A percentile compares a stretch with the other conserved stretches of the same genome.
These are phyloP conservation scores for Kradibia gibbosae DNA, from an alignment of 1,140 invertebrate species.

Conservation along the genomic window DNA sequence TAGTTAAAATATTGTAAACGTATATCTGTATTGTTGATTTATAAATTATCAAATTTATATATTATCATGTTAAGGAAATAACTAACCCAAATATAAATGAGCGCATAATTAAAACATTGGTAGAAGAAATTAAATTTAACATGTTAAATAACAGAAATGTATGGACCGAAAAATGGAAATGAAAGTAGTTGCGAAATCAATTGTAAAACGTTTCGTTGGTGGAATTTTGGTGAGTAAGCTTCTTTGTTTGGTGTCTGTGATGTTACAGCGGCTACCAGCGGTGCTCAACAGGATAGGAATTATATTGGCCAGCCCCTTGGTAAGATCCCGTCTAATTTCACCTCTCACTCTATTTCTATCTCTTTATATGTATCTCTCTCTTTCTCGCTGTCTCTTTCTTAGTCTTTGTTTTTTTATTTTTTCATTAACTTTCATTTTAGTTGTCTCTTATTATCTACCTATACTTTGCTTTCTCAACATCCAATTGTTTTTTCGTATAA, in stretches of 20 bases:
- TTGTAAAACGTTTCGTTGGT: slow-evolving; percentile 67
- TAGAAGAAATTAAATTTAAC: background rate
- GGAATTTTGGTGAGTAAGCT: slow-evolving; percentile 72
- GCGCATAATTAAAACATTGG: background rate
- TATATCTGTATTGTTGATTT: too few species aligned
- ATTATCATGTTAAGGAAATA: too few species aligned
- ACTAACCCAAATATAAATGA: too few species aligned
- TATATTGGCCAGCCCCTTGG: slow-evolving; percentile 93
- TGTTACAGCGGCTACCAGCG: slow-evolving; percentile 91
- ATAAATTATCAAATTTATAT: too few species aligned
- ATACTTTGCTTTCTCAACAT: too few species aligned
- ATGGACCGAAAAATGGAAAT: background rate
- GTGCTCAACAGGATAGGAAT: slow-evolving; percentile 93
- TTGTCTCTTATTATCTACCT: too few species aligned
- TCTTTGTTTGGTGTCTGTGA: slow-evolving; percentile 74
- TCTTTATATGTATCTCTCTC: slow-evolving; percentile 12
- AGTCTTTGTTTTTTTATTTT: background rate
- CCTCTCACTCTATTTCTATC: background rate
- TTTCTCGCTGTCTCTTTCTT: background rate
- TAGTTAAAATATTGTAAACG: too few species aligned
- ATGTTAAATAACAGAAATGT: background rate
- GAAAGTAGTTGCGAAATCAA: slow-evolving; percentile 53
- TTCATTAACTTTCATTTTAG: background rate
- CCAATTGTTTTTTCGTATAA: too few species aligned
- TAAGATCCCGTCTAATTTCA: slow-evolving; percentile 78